Base-by-base conservation (phyloP, 2,113 vertebrate genomes). In the Chionodraco myersi region DNA sequence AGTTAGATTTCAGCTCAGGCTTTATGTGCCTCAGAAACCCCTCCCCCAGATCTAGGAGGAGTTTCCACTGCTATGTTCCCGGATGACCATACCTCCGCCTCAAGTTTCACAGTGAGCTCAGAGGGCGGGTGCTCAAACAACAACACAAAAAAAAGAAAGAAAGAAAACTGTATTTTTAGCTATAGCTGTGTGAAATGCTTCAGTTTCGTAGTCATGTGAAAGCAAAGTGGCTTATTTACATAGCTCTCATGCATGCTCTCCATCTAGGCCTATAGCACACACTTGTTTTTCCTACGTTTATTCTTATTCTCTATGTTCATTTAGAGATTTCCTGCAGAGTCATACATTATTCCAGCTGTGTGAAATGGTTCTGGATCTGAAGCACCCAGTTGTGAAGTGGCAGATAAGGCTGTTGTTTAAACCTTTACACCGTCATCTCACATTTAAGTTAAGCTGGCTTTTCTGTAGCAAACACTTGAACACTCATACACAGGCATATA, bases 1-100 rank as follows among this genome's bases (percentile, higher is more conserved):
- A 54, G n/a, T 67, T 68, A 8, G 48, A 15, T 48, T 6, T 69
- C 21, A 45, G 5, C 15, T 13, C 13, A 11, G 1, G 5, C 2
- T 59, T 80, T 84, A 83, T 54, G 8, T 8, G 8, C 1, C 9
- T 11, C 0, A 10, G 15, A 75, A 45, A 51, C 23, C 83, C 63
- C 57, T 72, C 77, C 30, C 18, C 65, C 2, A 5, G 12, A 45
- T 1, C 5, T 63, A 70, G 87, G 84, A 56, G 90, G 88, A 67
- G 88, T 91, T 92, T 88, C 87, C 85, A 76, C 49, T 5, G 80
- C 77, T 41, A 70, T 80, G 79, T 95, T 95, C 94, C 92, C 85
- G 93, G 86, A 92, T 77, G 86, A 81, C 80, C 85, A 90, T 71
- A 72, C 91, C 84, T 58, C 70, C 18, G n/a, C n/a, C 67, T 89